Evolutionary conservation across 2,888 invertebrate genomes (phyloP), one percentile per base, ranked within the genome.

Genomic region (Diadromus collaris): DNA sequence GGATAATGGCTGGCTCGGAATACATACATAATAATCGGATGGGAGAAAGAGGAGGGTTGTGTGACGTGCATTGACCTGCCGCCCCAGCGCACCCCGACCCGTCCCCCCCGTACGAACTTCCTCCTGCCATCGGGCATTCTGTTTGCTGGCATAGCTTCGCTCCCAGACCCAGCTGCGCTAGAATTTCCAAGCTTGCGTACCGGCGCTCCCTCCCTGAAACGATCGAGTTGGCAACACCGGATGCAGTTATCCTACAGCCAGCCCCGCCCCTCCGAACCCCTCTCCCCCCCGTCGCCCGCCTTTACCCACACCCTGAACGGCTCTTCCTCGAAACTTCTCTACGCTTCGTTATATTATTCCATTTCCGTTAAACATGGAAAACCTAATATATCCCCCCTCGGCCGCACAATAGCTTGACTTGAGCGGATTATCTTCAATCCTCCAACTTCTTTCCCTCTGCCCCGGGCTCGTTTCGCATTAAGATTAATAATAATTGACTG

Each of bases 201-300:
- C 16, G 16, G 16, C n/a, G 46, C 54, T 51, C 68, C 46, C 71
- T 74, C 74, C 80, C 80, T 80, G 80, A 80, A 80, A 76, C 72
- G 71, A 65, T 67, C 72, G 77, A 77, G 41, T 74, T 80, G 80
- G 80, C 80, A 80, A 80, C 80, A 63, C 70, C 46, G 80, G 73
- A 80, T 38, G 48, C 56, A 56, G 29, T 27, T 19, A 27, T 29
- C n/a, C 56, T 56, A n/a, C 56, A 9, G 6, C 56, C 56, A 29
- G 16, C 56, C 19, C n/a, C 64, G 41, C 64, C 27, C 13, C 68
- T 51, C 64, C 73, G 72, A 60, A n/a, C 63, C 68, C 56, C 13
- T 3, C 51, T 6, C 2, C 29, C 56, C 24, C 16, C 13, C 19
- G 10, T 58, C 34, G 60, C 27, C n/a, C 68, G 29, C 41, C 10